phyloP scores from a whole-genome alignment of 1,140 invertebrate genomes.

The Drosophila rhopaloa region DNA sequence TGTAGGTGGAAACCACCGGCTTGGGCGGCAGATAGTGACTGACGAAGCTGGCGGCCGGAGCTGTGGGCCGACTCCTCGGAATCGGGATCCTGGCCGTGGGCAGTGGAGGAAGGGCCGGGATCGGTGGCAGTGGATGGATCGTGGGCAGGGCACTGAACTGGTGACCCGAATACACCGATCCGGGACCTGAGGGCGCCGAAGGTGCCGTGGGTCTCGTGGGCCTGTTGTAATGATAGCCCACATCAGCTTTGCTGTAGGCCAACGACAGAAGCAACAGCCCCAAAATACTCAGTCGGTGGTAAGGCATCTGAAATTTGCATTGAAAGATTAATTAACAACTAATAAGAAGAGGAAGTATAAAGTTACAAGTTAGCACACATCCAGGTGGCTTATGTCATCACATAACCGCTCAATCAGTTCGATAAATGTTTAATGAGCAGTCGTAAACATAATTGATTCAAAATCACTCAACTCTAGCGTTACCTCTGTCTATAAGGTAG shows the following conservation, averaged over 20 bases:
- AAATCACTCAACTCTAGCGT: slow-evolving; percentile 53
- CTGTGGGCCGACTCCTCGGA: slow-evolving; percentile 43
- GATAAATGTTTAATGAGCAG: slow-evolving; percentile 76
- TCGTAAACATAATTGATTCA: slow-evolving; percentile 66
- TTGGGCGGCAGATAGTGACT: slow-evolving; percentile 35
- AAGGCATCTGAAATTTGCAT: slow-evolving; percentile 50
- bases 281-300: slow-evolving; percentile 22
- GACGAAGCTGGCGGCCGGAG: slow-evolving; percentile 27
- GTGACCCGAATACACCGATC: slow-evolving; percentile 49
- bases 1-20: slow-evolving; percentile 14
- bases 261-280: slow-evolving; percentile 31
- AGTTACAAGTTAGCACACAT: slow-evolving; percentile 19
- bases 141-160: slow-evolving; percentile 70
- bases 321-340: background rate
- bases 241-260: slow-evolving; percentile 14
- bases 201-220: slow-evolving; percentile 47
- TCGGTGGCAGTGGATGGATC: slow-evolving; percentile 66
- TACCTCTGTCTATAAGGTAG: background rate
- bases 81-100: slow-evolving; percentile 53
- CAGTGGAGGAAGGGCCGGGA: slow-evolving; percentile 65
- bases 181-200: slow-evolving; percentile 15
- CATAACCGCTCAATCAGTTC: slow-evolving; percentile 65
- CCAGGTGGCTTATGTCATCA: slow-evolving; percentile 47
- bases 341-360: slow-evolving; percentile 12
- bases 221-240: slow-evolving; percentile 73